Percentiles rank a stretch among this genome's conserved stretches.
These are phyloP conservation scores for Protobothrops flavoviridis DNA, from an alignment of 2,113 vertebrate species.

Conservation along the genomic window DNA sequence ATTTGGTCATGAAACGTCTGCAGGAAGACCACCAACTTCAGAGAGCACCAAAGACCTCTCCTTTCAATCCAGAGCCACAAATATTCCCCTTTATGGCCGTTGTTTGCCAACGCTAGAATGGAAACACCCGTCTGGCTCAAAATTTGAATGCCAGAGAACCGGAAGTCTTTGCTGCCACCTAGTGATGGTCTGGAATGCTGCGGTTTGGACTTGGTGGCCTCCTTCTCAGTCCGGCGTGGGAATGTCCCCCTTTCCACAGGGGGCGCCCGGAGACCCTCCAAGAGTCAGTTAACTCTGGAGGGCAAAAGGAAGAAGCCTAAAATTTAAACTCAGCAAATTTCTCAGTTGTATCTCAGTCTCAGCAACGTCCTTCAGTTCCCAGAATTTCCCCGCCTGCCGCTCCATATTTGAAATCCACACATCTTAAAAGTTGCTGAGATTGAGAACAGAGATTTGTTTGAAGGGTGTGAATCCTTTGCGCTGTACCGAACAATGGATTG, in stretches of 20 bases:
- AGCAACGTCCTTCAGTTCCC: neutral
- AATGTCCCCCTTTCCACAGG: neutral
- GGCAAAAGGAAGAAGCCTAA: neutral
- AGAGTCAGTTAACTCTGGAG: neutral
- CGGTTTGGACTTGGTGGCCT: neutral
- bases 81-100: neutral
- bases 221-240: too few species aligned
- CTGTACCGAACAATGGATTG: neutral
- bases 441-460: neutral
- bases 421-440: neutral
- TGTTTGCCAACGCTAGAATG: neutral
- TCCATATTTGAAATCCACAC: neutral
- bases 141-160: neutral
- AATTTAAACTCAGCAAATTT: neutral
- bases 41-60: neutral
- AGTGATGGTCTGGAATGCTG: neutral
- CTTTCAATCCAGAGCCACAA: neutral
- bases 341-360: neutral
- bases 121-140: neutral
- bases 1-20: neutral
- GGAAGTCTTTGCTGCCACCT: neutral
- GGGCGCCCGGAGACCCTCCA: neutral
- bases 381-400: neutral
- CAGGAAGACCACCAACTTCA: neutral
- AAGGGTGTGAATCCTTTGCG: neutral